Percentiles rank a stretch among this genome's conserved stretches.
These are phyloP conservation scores for Lordiphosa collinella DNA, from an alignment of 1,140 invertebrate species.

Conservation along the genomic window DNA sequence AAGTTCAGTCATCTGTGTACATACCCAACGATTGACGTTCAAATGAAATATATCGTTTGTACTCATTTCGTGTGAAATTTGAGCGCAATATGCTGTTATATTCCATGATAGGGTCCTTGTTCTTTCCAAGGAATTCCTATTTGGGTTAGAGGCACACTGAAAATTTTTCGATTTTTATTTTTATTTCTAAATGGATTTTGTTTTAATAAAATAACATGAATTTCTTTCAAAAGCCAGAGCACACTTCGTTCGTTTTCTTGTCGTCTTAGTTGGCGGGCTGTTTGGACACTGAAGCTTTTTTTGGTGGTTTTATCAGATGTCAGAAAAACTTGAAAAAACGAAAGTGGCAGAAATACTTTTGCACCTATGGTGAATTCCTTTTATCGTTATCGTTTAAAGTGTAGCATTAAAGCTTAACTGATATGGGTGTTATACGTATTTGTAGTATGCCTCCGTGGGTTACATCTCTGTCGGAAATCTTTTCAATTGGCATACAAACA, in stretches of 20 bases:
- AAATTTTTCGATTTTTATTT: constrained; percentile 10
- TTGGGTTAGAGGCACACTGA: not conserved
- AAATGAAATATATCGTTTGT: constrained; percentile 71
- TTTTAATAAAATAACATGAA: constrained; percentile 16
- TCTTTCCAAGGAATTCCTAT: not conserved
- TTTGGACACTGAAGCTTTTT: constrained; percentile 6
- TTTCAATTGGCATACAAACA: constrained; percentile 16
- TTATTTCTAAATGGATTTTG: not conserved
- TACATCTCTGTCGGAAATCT: not conserved
- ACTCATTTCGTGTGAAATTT: constrained; percentile 69
- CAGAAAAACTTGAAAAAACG: constrained; percentile 36
- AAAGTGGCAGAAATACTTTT: constrained; percentile 54
- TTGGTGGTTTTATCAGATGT: constrained; percentile 6
- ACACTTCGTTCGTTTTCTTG: constrained; percentile 2
- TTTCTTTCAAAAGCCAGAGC: constrained; percentile 1
- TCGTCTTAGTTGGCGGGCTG: constrained; percentile 12
- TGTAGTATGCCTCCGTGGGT: not conserved
- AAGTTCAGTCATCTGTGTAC: constrained; percentile 46
- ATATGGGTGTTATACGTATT: constrained; percentile 13
- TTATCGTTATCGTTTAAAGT: constrained; percentile 47
- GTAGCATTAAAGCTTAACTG: constrained; percentile 32
- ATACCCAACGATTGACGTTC: constrained; percentile 75
- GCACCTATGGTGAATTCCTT: constrained; percentile 64
- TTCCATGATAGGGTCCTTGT: constrained; percentile 35
- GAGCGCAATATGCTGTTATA: constrained; percentile 54